Evolutionary conservation across 2,797 vertebrate genomes (phyloP), one percentile per base, ranked within the genome.

Genomic region (Masticophis lateralis): DNA sequence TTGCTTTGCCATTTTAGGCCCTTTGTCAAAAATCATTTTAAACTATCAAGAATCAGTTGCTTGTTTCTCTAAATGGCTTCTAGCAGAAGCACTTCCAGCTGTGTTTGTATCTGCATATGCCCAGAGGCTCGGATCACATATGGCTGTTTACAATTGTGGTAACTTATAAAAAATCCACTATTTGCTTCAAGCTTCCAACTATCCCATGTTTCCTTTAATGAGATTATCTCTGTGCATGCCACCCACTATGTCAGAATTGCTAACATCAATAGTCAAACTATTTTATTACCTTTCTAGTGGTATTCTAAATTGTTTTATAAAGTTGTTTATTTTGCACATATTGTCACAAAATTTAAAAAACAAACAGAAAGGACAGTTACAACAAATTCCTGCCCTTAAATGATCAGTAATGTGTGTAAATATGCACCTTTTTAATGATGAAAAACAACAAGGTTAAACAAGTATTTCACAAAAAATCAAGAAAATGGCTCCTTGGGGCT

Each of bases 161-260:
- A 91, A 87, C 22, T 63, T 60, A 53, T 32, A 27, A 63, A 43
- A 10, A 32, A 55, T 27, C 14, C 56, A 60, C 79, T 57, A 32
- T 89, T 87, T 60, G 59, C 59, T 55, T 86, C 59, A 10, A 83
- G 13, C 22, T 37, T 53, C 13, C 27, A 91, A 91, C 83, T n/a
- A 14, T 37, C 57, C 43, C 43, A 53, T 83, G 79, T 61, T 83
- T 61, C 22, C 79, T 91, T 93, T 91, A 91, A 88, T 91, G 90
- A 88, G 63, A 93, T 91, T 86, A 55, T 91, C 28, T 91, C 86
- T 88, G 61, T 37, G 20, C 55, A 79, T 56, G 37, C 47, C n/a
- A 37, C 43, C 79, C 61, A 69, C 59, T 61, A 91, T 28, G 47
- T 63, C 56, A 89, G 28, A 91, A 91, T 51, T 63, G 47, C 63